Evolutionary conservation across 1,140 invertebrate species (phyloP), one percentile per base, ranked within the genome.

Genomic region (Tetraneura akinire): DNA sequence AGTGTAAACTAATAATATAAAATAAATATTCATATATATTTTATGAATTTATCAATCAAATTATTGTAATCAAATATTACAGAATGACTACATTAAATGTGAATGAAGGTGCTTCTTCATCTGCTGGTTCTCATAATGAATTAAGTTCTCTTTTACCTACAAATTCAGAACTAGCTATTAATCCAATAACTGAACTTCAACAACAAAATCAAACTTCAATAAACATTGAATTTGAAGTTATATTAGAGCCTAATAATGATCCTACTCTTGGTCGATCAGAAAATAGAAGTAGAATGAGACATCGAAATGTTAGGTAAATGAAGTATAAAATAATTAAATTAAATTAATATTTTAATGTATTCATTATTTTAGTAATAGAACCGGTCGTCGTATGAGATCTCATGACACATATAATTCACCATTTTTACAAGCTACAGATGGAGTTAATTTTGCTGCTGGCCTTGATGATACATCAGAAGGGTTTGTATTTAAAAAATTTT

Each of bases 101-200:
- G 29, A 70, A 80, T 68, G 78, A 66, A 68, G 78, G 64, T 51
- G 62, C 53, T 71, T 68, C 82, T 64, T 85, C 84, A 23, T 87
- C 86, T 85, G 87, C 90, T 84, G 88, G 88, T 86, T 88, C 90
- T 82, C 89, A 91, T 85, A 86, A 90, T 86, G 86, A 92, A 87
- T 81, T 90, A 42, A 89, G 88, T 82, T 84, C 89, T 2, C 84
- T 92, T 49, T 85, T 91, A 23, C 90, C 90, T 3, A 88, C 87
- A 47, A 89, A 89, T 57, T 84, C 87, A 26, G 84, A 73, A 49
- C 47, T 21, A 47, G 47, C 78, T 32, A 68, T 80, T 21, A 49
- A 45, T n/a, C 74, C 74, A 26, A 57, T 51, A 47, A 11, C 29
- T 26, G 73, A 73, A 66, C 51, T 32, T 16, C 29, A 51, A 11